These are phyloP conservation scores for Antheraea pernyi DNA, from an alignment of 1,140 invertebrate species.

Conservation along the genomic window DNA sequence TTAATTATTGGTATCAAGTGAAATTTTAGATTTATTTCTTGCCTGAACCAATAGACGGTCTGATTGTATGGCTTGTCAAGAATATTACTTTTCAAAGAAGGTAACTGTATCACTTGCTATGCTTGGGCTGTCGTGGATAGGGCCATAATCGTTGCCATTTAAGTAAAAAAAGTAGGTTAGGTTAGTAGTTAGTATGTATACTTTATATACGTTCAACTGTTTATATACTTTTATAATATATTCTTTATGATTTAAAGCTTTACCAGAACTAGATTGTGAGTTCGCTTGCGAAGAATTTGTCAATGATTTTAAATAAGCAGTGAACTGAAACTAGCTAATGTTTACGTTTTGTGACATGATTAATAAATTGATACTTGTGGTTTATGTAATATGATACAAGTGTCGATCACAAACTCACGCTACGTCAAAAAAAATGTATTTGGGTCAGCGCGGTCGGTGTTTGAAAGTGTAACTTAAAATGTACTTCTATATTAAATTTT, in stretches of 20 bases:
- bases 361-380: too few species aligned
- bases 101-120: neutral
- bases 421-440: constrained; percentile 11
- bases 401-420: neutral
- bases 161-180: constrained; percentile 51
- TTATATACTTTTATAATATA: neutral
- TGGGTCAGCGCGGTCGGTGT: constrained; percentile 36
- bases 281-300: neutral
- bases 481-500: neutral
- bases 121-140: neutral
- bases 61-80: neutral
- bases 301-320: too few species aligned
- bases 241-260: neutral
- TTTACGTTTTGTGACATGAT: too few species aligned
- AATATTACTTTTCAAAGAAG: neutral
- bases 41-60: neutral
- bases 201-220: neutral
- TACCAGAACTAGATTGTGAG: neutral
- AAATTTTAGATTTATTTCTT: too few species aligned
- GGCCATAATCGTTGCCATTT: constrained; percentile 51
- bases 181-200: constrained; percentile 32
- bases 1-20: too few species aligned
- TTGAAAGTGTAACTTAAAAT: constrained; percentile 56
- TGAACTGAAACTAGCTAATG: too few species aligned
- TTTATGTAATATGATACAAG: too few species aligned